Conservation (phyloP, 2,888 invertebrate species). For the Phalangium opilio region DNA sequence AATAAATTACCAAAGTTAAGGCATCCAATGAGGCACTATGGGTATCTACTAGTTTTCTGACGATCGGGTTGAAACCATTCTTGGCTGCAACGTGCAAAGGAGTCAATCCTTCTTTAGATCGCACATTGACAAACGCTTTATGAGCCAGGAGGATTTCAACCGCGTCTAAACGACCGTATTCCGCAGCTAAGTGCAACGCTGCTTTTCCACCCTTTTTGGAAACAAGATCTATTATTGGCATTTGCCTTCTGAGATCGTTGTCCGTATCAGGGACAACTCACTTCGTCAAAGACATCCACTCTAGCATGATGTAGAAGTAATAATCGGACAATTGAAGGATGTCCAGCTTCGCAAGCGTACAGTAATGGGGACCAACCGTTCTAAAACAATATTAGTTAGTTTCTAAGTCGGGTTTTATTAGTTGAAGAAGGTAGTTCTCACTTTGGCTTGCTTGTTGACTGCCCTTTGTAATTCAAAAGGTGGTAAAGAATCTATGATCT, state of each 20-base stretch:
- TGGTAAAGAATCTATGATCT: slow-evolving; percentile 83
- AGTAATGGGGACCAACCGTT: slow-evolving; percentile 85
- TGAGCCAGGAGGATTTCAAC: slow-evolving; percentile 62
- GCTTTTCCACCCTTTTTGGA: slow-evolving; percentile 51
- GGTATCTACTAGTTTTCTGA: slow-evolving; percentile 81
- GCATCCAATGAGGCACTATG: slow-evolving; percentile 93
- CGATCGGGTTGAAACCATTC: slow-evolving; percentile 81
- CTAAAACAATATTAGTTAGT: slow-evolving; percentile 13
- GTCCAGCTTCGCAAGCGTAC: slow-evolving; percentile 89
- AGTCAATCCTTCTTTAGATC: slow-evolving; percentile 80
- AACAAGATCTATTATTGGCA: no score
- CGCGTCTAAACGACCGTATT: slow-evolving; percentile 60
- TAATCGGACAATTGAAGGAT: slow-evolving; percentile 70
- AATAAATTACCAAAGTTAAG: slow-evolving; percentile 56
- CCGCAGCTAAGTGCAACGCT: slow-evolving; percentile 76
- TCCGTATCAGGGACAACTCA: slow-evolving; percentile 43
- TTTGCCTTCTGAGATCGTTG: no score
- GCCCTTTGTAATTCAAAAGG: slow-evolving; percentile 78
- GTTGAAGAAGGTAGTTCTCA: slow-evolving; percentile 26
- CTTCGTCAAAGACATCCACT: slow-evolving; percentile 95
- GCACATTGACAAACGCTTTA: slow-evolving; percentile 97
- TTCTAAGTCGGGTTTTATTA: no score
- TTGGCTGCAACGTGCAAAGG: slow-evolving; percentile 92
- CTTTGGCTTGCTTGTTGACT: slow-evolving; percentile 79
- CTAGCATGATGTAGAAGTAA: slow-evolving; percentile 85